Evolutionary conservation across 2,797 vertebrate species (phyloP), one percentile per base, ranked within the genome.

Genomic region (Alosa sapidissima): DNA sequence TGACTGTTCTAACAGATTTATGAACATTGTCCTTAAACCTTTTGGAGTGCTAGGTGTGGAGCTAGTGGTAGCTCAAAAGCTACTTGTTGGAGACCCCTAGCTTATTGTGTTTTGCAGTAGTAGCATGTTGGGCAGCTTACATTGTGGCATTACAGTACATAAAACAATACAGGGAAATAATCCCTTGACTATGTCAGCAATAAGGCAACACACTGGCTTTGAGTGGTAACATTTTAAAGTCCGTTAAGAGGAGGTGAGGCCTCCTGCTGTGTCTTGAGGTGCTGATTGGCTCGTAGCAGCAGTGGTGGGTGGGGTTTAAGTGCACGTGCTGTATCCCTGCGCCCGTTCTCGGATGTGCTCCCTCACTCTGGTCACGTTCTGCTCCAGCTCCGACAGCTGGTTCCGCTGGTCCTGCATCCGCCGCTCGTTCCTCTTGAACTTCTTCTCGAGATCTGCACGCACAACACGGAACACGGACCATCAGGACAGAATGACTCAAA

Each of bases 371-470:
- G 91, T 94, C 49, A 93, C 95, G 1, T 89, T 93, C 19, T 88
- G 87, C 91, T 96, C 95, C 91, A 97, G 89, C 8, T 87, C 87
- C 21, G 94, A 90, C 83, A 97, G 91, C 49, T 89, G 92, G 0
- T 65, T 81, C 0, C 87, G 95, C 92, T 97, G 97, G 6, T 86
- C 85, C 6, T 92, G 90, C 95, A 98, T 94, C 10, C 21, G 89
- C 89, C 88, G 87, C 89, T 97, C 94, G 0, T 97, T 97, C 72
- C 36, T 93, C 84, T 86, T 93, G 55, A 97, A 95, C 88, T 89
- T 95, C 78, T 89, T 91, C 91, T 97, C 96, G 88, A 98, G 91
- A 72, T 93, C 97, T 97, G 89, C 19, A 87, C 81, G 41, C 24
- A 78, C 33, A 87, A 7, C 78, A 21, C 48, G 62, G 62, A 68